These are phyloP conservation scores for Bufotes viridis DNA, from an alignment of 2,797 vertebrate genomes.

Conservation along the genomic window DNA sequence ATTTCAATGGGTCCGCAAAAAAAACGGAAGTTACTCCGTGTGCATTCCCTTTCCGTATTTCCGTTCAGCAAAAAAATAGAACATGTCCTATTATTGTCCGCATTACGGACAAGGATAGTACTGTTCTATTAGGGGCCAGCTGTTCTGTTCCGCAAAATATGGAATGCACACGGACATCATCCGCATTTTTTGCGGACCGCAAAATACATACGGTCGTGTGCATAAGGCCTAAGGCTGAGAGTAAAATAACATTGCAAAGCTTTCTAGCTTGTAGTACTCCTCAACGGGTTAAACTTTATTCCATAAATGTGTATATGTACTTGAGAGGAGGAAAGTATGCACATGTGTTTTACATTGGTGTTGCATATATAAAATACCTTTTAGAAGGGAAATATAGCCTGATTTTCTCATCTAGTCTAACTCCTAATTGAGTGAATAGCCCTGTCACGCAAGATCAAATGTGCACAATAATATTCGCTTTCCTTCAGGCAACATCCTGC, in stretches of 20 bases:
- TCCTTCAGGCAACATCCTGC: slow-evolving; percentile 61
- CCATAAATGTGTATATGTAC: slow-evolving; percentile 53
- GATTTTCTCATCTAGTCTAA: slow-evolving; percentile 62
- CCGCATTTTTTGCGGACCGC: no score
- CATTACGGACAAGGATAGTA: no score
- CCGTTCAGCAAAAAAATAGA: no score
- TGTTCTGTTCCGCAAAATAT: no score
- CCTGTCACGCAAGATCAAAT: slow-evolving; percentile 63
- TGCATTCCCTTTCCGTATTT: no score
- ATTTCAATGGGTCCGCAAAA: no score
- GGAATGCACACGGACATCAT: no score
- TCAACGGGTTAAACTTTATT: slow-evolving; percentile 54
- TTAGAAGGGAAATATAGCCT: slow-evolving; percentile 62
- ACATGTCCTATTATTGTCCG: no score
- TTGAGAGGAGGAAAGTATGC: slow-evolving; percentile 46
- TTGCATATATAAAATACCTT: slow-evolving; percentile 63
- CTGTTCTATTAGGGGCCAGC: no score
- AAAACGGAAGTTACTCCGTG: no score
- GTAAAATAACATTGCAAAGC: slow-evolving; percentile 30
- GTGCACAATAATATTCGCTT: slow-evolving; percentile 61
- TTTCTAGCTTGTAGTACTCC: not conserved
- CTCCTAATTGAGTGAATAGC: slow-evolving; percentile 63
- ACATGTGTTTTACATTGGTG: slow-evolving; percentile 62
- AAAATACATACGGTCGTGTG: no score
- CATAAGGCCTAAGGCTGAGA: no score